These are phyloP conservation scores for Gnathonemus echidnorhynchus DNA, from an alignment of 2,113 vertebrate genomes.

Conservation along the genomic window DNA sequence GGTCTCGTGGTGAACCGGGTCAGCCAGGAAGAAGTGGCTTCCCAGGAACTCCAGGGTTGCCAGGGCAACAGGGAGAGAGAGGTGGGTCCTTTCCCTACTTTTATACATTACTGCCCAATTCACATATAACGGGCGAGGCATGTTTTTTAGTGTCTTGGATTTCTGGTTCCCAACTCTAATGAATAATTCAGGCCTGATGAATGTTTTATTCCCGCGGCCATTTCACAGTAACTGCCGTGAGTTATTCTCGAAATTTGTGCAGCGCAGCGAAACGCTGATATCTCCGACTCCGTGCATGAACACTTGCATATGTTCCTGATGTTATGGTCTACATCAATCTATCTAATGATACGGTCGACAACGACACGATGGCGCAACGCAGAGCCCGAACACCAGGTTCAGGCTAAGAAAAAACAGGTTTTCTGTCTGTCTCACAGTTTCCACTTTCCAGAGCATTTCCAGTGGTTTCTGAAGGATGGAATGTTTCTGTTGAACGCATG, in stretches of 20 bases:
- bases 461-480: slow-evolving; percentile 2
- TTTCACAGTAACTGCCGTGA: background rate
- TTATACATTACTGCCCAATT: background rate
- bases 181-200: background rate
- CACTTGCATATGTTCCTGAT: background rate
- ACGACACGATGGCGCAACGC: background rate
- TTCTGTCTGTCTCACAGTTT: slow-evolving; percentile 4
- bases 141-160: background rate
- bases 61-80: slow-evolving; percentile 85
- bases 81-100: slow-evolving; percentile 52
- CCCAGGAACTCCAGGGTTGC: slow-evolving; percentile 79
- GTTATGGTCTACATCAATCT: slow-evolving; percentile 1
- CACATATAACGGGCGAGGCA: background rate
- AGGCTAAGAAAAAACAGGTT: background rate
- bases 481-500: slow-evolving; percentile 12
- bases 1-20: slow-evolving; percentile 82
- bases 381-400: background rate
- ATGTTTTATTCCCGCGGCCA: background rate
- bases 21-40: slow-evolving; percentile 79
- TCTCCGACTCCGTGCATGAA: background rate
- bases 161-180: background rate
- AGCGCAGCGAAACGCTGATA: background rate
- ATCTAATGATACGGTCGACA: background rate
- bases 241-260: background rate
- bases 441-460: slow-evolving; percentile 15